Evolutionary conservation across 2,888 invertebrate species (phyloP).

Genomic region (Dione vanillae): DNA sequence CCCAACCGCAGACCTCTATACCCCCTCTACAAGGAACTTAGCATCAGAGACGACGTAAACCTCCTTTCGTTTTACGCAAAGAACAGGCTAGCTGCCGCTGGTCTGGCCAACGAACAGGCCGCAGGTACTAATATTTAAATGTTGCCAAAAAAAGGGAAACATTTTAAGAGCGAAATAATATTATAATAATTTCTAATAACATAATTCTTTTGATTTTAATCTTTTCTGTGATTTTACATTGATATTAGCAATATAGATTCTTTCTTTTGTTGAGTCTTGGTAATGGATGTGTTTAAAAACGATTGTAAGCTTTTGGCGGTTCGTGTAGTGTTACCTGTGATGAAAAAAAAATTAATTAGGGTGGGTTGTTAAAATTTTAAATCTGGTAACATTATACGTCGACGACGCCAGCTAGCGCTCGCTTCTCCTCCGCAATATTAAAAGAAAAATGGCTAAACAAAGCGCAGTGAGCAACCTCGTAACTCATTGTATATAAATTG

Average conservation of each 20-base stretch:
- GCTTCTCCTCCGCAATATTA: constrained; percentile 77
- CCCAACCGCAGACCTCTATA: constrained; percentile 89
- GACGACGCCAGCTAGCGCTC: constrained; percentile 71
- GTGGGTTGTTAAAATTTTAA: background rate
- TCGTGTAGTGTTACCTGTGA: constrained; percentile 20
- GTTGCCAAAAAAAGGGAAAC: constrained; percentile 12
- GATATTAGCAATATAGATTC: background rate
- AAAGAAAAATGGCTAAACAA: constrained; percentile 67
- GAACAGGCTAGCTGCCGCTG: constrained; percentile 88
- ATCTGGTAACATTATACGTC: constrained; percentile 48
- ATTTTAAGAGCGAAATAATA: background rate
- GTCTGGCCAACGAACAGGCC: constrained; percentile 75
- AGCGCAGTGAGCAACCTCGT: constrained; percentile 50
- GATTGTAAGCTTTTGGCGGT: constrained; percentile 25
- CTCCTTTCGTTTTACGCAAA: constrained; percentile 94
- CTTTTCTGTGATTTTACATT: constrained; percentile 11
- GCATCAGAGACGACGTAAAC: constrained; percentile 93
- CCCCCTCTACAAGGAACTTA: constrained; percentile 89
- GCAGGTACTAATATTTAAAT: constrained; percentile 69
- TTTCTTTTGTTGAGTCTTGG: constrained; percentile 10
- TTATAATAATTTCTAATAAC: constrained; percentile 9
- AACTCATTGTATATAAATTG: constrained; percentile 36
- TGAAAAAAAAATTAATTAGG: background rate
- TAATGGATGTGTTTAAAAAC: constrained; percentile 18
- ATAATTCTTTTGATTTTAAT: constrained; percentile 6